These are phyloP conservation scores for Geodia barretti DNA, from an alignment of 37 sponge, comb jelly and placozoan genomes.

Conservation along the genomic window DNA sequence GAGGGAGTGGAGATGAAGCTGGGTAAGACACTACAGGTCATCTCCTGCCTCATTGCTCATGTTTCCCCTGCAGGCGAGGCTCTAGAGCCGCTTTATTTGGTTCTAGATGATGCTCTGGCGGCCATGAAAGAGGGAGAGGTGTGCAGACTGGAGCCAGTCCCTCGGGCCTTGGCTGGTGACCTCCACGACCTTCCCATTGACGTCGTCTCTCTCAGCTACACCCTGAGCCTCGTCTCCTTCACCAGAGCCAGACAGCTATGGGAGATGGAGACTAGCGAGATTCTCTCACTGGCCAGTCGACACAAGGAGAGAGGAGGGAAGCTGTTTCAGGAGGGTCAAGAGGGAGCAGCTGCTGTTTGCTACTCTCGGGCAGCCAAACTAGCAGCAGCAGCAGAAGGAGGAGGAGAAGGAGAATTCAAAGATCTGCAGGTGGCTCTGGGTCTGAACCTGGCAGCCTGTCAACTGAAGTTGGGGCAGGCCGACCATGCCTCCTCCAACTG, in stretches of 20 bases:
- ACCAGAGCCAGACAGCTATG: slow-evolving; percentile 45
- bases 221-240: slow-evolving; percentile 31
- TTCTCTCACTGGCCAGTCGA: slow-evolving; percentile 25
- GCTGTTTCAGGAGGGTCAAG: slow-evolving; percentile 18
- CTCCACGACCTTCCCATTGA: background rate
- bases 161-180: background rate
- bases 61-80: slow-evolving; percentile 20
- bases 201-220: background rate
- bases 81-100: background rate
- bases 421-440: slow-evolving; percentile 14
- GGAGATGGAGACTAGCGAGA: slow-evolving; percentile 32
- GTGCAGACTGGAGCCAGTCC: background rate
- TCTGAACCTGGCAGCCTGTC: slow-evolving; percentile 73
- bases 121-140: slow-evolving; percentile 47
- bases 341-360: slow-evolving; percentile 25
- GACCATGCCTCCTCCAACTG: slow-evolving; percentile 46
- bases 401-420: background rate
- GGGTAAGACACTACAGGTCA: slow-evolving; percentile 25
- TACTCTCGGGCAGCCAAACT: slow-evolving; percentile 65
- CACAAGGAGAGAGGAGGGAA: slow-evolving; percentile 50
- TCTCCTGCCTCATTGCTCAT: no score
- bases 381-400: slow-evolving; percentile 9
- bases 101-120: slow-evolving; percentile 23
- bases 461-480: slow-evolving; percentile 52
- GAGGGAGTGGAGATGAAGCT: background rate